These are phyloP conservation scores for Harpegnathos saltator DNA, from an alignment of 1,140 invertebrate genomes.

Conservation along the genomic window DNA sequence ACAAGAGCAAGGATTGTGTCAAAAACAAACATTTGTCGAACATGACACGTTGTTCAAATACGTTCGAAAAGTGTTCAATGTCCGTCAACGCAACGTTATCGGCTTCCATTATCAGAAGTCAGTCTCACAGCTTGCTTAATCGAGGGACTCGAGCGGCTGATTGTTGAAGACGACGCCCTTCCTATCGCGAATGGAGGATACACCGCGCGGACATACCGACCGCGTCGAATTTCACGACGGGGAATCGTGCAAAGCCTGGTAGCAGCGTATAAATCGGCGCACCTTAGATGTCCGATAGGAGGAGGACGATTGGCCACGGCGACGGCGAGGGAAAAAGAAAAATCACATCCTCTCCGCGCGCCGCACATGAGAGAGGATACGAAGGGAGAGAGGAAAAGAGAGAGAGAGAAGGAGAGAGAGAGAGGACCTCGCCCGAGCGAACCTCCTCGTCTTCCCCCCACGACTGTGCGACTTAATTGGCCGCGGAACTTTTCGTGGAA, in stretches of 20 bases:
- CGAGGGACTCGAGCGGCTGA: too few species aligned
- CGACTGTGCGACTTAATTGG: slow-evolving; percentile 22
- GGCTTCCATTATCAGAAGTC: too few species aligned
- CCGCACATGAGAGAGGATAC: neutral
- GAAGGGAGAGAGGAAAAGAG: neutral
- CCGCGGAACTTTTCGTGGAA: slow-evolving; percentile 8
- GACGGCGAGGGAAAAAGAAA: slow-evolving; percentile 32
- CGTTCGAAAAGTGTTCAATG: too few species aligned
- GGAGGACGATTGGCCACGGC: slow-evolving; percentile 33
- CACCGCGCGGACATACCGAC: slow-evolving; percentile 70
- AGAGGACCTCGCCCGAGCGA: neutral
- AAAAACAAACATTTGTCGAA: too few species aligned
- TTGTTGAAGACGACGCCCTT: neutral
- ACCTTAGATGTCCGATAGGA: slow-evolving; percentile 78
- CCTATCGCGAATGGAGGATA: slow-evolving; percentile 11
- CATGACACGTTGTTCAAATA: too few species aligned
- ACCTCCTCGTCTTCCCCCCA: neutral
- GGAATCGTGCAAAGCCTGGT: slow-evolving; percentile 73
- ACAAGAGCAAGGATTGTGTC: too few species aligned
- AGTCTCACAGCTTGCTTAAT: too few species aligned
- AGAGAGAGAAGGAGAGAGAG: slow-evolving; percentile 28
- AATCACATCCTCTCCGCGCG: neutral
- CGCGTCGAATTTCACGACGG: slow-evolving; percentile 70
- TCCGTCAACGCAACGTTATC: too few species aligned
- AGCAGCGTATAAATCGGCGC: slow-evolving; percentile 78